Conservation (phyloP, 2,113 vertebrate species). For the Istiophorus platypterus region DNA sequence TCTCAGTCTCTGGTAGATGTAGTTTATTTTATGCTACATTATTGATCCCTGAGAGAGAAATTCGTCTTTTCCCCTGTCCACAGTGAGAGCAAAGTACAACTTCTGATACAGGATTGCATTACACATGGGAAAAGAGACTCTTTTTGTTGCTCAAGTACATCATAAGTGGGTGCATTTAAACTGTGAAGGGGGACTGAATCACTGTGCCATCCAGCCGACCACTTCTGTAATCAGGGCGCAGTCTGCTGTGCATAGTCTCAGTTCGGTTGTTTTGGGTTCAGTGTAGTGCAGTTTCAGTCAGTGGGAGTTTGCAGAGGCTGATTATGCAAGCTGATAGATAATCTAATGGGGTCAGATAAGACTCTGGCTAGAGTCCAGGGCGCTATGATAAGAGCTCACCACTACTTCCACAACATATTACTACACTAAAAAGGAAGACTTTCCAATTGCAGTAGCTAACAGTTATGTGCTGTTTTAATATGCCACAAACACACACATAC, state of each 20-base stretch:
- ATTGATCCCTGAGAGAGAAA: constrained; percentile 6
- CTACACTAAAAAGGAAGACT: constrained; percentile 16
- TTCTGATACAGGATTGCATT: constrained; percentile 11
- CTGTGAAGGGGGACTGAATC: constrained; percentile 1
- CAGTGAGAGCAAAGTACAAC: constrained; percentile 17
- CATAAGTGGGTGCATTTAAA: constrained; percentile 1
- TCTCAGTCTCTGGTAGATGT: not conserved
- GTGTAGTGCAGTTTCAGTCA: constrained; percentile 51
- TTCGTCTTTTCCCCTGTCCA: not conserved
- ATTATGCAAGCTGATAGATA: constrained; percentile 70
- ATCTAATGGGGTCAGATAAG: constrained; percentile 74
- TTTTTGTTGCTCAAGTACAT: not conserved
- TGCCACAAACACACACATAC: not conserved
- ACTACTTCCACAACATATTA: constrained; percentile 12
- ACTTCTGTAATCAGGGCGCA: constrained; percentile 34
- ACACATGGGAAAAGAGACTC: not conserved
- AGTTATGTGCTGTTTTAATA: not conserved
- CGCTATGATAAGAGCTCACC: constrained; percentile 46
- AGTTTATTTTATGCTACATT: not conserved
- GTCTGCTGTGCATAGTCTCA: constrained; percentile 18
- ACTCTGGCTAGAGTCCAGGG: constrained; percentile 64
- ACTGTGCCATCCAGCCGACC: constrained; percentile 3
- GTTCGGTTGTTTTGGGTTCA: constrained; percentile 40
- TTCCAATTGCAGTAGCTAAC: not conserved
- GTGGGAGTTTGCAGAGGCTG: constrained; percentile 47